Evolutionary conservation across 2,797 vertebrate species (phyloP).

Genomic region (Perodicticus potto): DNA sequence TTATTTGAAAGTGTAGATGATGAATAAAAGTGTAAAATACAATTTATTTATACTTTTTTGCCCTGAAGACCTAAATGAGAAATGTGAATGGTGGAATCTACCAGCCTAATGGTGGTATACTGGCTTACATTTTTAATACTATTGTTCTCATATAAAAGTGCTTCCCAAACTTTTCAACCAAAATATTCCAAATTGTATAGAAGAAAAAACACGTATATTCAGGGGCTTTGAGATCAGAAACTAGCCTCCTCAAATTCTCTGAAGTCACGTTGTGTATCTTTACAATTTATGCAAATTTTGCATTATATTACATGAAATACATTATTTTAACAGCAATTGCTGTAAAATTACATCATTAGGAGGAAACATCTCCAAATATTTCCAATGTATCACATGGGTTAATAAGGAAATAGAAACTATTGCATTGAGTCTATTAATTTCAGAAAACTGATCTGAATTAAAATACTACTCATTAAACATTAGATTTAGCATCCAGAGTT

Average conservation of each 20-base stretch:
- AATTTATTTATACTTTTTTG: conserved; percentile 40
- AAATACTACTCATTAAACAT: background rate
- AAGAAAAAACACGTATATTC: conserved; percentile 39
- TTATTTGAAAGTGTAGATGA: conserved; percentile 24
- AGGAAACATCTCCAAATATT: conserved; percentile 23
- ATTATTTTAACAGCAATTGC: background rate
- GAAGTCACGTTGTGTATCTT: background rate
- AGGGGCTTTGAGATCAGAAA: background rate
- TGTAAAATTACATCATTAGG: conserved; percentile 11
- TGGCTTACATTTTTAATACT: background rate
- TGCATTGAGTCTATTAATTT: background rate
- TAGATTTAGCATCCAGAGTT: conserved; percentile 19
- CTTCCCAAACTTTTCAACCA: conserved; percentile 21
- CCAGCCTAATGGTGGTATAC: background rate
- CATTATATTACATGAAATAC: background rate
- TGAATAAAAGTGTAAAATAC: background rate
- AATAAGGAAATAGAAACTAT: conserved; percentile 13
- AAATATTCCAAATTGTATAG: background rate
- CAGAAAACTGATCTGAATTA: conserved; percentile 12
- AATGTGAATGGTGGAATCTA: background rate
- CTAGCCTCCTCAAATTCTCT: background rate
- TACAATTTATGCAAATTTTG: conserved; percentile 5
- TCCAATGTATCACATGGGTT: background rate
- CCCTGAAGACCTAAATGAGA: background rate
- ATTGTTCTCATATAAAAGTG: conserved; percentile 29